Evolutionary conservation across 2,797 vertebrate genomes (phyloP).

Genomic region (Kryptolebias ocellatus): DNA sequence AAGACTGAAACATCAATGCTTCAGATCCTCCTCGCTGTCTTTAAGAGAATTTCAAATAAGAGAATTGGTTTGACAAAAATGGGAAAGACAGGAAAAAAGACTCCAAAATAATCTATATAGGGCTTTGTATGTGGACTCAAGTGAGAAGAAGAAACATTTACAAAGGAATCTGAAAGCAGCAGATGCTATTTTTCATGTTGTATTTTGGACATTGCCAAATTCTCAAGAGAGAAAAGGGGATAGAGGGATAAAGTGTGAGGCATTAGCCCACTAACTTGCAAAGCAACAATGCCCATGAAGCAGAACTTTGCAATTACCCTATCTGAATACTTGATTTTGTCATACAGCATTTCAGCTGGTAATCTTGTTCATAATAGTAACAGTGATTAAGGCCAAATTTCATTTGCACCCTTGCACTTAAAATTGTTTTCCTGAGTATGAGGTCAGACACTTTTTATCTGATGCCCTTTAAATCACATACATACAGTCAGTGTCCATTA

Average conservation of each 20-base stretch:
- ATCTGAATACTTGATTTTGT: conserved; percentile 38
- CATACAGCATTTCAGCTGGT: conserved; percentile 26
- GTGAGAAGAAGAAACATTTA: conserved; percentile 48
- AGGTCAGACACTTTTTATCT: conserved; percentile 47
- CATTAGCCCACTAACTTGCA: conserved; percentile 52
- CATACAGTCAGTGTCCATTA: conserved; percentile 55
- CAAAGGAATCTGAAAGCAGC: conserved; percentile 51
- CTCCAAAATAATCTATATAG: conserved; percentile 50
- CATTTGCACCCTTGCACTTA: conserved; percentile 11
- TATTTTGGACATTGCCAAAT: conserved; percentile 60
- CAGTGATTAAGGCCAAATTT: conserved; percentile 25
- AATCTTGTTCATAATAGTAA: conserved; percentile 32
- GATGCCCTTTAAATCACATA: conserved; percentile 49
- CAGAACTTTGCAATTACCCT: conserved; percentile 25
- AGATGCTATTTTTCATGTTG: conserved; percentile 50
- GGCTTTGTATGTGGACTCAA: conserved; percentile 44
- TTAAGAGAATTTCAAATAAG: conserved; percentile 68
- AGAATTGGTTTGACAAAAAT: conserved; percentile 68
- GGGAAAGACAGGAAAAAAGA: conserved; percentile 34
- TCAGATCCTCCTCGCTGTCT: conserved; percentile 52
- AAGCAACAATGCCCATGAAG: conserved; percentile 48
- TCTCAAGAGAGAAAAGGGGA: conserved; percentile 45
- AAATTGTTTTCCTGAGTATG: conserved; percentile 32
- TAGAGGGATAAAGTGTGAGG: conserved; percentile 33
- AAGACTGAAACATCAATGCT: conserved; percentile 68